Evolutionary conservation across 2,797 vertebrate species (phyloP).

Genomic region (Buphagus erythrorhynchus): DNA sequence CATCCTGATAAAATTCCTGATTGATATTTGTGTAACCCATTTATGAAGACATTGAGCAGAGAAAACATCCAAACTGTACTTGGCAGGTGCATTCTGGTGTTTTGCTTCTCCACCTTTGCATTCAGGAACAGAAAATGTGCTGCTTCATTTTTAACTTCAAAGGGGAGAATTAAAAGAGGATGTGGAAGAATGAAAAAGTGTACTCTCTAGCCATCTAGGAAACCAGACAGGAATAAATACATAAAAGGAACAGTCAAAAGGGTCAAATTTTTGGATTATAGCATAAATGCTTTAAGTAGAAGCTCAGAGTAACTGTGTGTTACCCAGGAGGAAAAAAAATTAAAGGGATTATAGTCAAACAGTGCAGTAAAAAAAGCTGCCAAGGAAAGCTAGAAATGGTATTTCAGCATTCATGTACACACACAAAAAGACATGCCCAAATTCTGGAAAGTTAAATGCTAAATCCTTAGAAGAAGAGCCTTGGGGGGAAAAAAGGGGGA

Average conservation of each 20-base stretch:
- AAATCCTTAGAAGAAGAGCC: not conserved
- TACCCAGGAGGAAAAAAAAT: not conserved
- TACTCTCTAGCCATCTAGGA: not conserved
- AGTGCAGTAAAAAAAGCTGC: not conserved
- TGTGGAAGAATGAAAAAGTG: not conserved
- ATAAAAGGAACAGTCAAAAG: not conserved
- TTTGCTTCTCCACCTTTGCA: not conserved
- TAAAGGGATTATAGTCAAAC: not conserved
- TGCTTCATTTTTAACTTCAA: not conserved
- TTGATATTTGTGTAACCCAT: not conserved
- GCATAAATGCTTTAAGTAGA: not conserved
- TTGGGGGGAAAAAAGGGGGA: accelerated
- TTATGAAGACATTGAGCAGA: not conserved
- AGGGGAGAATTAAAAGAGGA: not conserved
- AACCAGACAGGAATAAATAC: not conserved
- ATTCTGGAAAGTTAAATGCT: not conserved
- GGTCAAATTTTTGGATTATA: not conserved
- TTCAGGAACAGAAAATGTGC: not conserved
- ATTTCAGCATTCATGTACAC: not conserved
- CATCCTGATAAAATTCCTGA: not conserved
- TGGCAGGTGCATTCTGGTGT: not conserved
- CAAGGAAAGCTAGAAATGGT: not conserved
- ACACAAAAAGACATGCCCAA: not conserved
- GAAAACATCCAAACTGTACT: not conserved
- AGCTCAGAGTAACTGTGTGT: not conserved